A percentile compares a stretch with the other conserved stretches of the same genome.
These are phyloP conservation scores for Lasioglossum leucozonium DNA, from an alignment of 2,888 invertebrate genomes.

Conservation along the genomic window DNA sequence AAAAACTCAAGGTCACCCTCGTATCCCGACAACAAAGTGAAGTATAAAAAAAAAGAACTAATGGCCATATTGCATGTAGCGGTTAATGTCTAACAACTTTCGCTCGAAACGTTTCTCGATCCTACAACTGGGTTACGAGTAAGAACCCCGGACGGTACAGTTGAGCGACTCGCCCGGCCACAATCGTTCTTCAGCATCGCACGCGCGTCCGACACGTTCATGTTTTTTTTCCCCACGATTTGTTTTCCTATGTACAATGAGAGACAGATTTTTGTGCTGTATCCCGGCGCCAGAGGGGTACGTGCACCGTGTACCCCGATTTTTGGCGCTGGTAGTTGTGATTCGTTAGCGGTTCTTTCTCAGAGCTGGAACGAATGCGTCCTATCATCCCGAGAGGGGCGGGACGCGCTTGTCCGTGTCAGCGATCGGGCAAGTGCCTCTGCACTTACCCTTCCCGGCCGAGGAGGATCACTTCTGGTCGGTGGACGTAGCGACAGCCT, in stretches of 20 bases:
- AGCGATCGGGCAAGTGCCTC: slow-evolving; percentile 52
- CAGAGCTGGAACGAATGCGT: slow-evolving; percentile 16
- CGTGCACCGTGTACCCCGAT: neutral
- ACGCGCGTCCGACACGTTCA: neutral
- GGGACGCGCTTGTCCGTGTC: slow-evolving; percentile 25
- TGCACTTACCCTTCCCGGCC: slow-evolving; percentile 48
- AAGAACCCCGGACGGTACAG: neutral
- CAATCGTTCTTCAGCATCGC: slow-evolving; percentile 4
- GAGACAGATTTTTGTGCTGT: slow-evolving; percentile 30
- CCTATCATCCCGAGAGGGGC: neutral
- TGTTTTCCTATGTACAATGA: slow-evolving; percentile 29
- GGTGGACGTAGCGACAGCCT: slow-evolving; percentile 29
- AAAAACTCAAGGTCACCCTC: neutral
- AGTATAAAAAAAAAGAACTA: neutral
- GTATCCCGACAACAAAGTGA: neutral
- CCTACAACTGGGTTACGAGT: neutral
- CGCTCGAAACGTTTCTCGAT: neutral
- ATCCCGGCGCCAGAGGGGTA: neutral
- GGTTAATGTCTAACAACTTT: neutral
- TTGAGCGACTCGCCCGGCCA: neutral
- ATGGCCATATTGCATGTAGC: neutral
- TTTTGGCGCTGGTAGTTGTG: slow-evolving; percentile 9
- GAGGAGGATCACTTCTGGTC: slow-evolving; percentile 56
- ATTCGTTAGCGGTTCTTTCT: slow-evolving; percentile 1
- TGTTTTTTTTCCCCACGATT: neutral